Base-by-base conservation (phyloP, 2,113 vertebrate species). In the Notiomystis cincta region DNA sequence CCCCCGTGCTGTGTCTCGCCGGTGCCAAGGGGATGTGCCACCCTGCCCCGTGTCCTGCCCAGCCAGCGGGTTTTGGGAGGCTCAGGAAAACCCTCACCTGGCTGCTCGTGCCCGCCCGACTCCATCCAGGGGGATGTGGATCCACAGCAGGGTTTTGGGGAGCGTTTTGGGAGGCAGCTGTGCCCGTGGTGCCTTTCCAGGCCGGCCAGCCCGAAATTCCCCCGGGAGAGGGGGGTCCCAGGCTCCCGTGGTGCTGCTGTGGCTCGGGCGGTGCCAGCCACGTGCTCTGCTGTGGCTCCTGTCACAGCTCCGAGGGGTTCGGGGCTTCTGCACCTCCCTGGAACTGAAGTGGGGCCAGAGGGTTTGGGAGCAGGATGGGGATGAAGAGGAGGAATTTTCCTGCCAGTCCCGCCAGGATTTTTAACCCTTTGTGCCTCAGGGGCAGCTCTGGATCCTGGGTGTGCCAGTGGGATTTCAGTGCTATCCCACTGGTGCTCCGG, bases 101-200 rank as follows among this genome's bases (percentile, higher is more conserved):
- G 51, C 61, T 2, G 28, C 48, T 15, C 0, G 27, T 54, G 19
- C 44, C 2, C 0, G 9, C 31, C 79, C 2, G 10, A 2, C 28
- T 33, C 50, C 4, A 0, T 23, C 38, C 2, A 0, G 1, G 11
- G 60, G 42, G 54, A 4, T 0, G 17, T 0, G 40, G n/a, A 3
- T 10, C 23, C 10, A 0, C 0, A 1, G n/a, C 0, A 6, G 15
- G 54, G 1, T 42, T 64, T 31, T 37, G 45, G 58, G 71, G 10
- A 14, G 42, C 58, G 0, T 1, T 24, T 10, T 10, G 78, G 5
- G 35, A 13, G 11, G 20, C 24, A 2, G 24, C 42, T 1, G 9
- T 56, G 51, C 66, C 48, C 17, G 3, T 4, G 40, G 2, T 13
- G 10, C 37, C n/a, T 11, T 19, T 28, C 23, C 35, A 12, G 35